These are phyloP conservation scores for Hyperoplus lanceolatus DNA, from an alignment of 2,797 vertebrate species.

Conservation along the genomic window DNA sequence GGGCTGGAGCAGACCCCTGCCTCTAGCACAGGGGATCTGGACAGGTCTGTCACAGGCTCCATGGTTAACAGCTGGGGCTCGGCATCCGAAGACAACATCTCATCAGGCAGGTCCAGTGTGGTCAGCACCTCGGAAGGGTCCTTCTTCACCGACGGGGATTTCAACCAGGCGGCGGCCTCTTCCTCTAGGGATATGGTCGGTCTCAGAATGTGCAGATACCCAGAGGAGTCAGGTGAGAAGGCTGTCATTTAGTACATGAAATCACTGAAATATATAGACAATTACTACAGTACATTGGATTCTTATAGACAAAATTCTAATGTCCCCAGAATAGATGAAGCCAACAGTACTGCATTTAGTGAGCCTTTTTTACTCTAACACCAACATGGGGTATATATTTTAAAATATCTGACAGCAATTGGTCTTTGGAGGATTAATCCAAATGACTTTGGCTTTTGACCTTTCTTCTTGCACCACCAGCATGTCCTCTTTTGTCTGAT, in stretches of 20 bases:
- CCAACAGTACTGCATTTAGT: neutral
- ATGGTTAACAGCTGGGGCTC: conserved; percentile 99
- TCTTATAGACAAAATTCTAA: neutral
- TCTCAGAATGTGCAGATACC: conserved; percentile 83
- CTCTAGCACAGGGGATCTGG: conserved; percentile 93
- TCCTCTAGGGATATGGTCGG: conserved; percentile 90
- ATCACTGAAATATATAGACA: neutral
- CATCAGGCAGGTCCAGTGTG: conserved; percentile 90
- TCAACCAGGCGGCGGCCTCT: conserved; percentile 91
- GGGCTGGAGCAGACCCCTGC: conserved; percentile 94
- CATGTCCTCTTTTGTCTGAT: neutral
- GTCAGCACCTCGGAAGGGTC: conserved; percentile 95
- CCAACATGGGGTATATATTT: neutral
- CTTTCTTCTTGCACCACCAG: neutral
- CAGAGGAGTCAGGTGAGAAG: conserved; percentile 79
- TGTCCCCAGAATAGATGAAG: neutral
- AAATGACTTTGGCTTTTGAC: neutral
- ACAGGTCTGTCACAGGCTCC: conserved; percentile 94
- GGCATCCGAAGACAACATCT: conserved; percentile 95
- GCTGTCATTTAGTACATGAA: too few species aligned
- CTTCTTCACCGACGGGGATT: conserved; percentile 95
- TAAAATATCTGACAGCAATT: neutral
- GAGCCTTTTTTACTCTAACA: neutral
- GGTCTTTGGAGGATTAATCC: neutral
- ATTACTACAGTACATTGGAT: neutral